Percentiles rank a stretch among this genome's conserved stretches.
Conservation (phyloP, 2,797 vertebrate genomes). For the Heteromormyrus szaboi region DNA sequence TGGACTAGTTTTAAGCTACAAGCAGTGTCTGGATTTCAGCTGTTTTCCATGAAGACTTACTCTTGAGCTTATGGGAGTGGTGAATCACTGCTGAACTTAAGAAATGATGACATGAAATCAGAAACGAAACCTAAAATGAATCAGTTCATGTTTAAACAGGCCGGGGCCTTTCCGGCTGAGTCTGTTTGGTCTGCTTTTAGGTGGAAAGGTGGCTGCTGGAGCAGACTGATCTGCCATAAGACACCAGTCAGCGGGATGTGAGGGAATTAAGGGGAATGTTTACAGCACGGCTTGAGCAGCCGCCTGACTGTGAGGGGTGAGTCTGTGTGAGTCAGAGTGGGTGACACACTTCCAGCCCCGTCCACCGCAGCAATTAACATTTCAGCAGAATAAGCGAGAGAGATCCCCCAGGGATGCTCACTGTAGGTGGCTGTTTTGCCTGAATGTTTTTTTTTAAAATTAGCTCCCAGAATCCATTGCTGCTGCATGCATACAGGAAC, state of each 20-base stretch:
- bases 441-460: background rate
- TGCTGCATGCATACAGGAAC: slow-evolving; percentile 50
- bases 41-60: background rate
- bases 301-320: background rate
- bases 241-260: background rate
- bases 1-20: background rate
- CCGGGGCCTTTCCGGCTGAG: background rate
- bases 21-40: background rate
- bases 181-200: background rate
- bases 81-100: background rate
- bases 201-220: background rate
- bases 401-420: background rate
- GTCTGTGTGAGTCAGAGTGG: background rate
- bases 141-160: background rate
- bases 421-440: background rate
- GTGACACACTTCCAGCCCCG: background rate
- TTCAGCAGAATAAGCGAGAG: background rate
- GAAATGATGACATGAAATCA: background rate
- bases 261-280: background rate
- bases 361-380: background rate
- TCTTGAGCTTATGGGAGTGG: background rate
- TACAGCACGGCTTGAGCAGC: background rate
- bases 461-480: slow-evolving; percentile 10
- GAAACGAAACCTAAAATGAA: background rate
- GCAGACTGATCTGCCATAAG: background rate